Conservation (phyloP, 1,140 invertebrate species). For the Carcinoscorpius rotundicauda region DNA sequence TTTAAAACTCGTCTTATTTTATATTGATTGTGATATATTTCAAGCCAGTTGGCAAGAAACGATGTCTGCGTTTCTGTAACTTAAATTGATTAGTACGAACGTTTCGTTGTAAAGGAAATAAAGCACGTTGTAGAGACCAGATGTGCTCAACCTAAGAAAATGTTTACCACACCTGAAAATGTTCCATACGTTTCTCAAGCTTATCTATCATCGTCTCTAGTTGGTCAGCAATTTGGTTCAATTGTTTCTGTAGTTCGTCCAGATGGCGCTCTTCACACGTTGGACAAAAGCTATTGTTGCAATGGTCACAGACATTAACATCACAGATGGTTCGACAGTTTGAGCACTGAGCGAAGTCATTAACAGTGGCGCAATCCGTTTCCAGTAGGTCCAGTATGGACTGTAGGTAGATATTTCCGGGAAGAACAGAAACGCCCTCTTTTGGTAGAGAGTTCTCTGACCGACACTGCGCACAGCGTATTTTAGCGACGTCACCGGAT, state of each 20-base stretch:
- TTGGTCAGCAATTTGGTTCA: not conserved
- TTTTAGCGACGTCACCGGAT: not conserved
- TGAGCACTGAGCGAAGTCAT: not conserved
- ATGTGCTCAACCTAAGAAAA: no score
- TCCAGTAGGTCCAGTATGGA: slow-evolving; percentile 37
- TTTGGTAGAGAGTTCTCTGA: slow-evolving; percentile 13
- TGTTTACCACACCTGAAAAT: no score
- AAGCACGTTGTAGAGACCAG: no score
- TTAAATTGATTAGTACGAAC: no score
- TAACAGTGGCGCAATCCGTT: not conserved
- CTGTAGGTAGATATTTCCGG: slow-evolving; percentile 45
- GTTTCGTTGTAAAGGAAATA: no score
- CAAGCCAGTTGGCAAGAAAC: no score
- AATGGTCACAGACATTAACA: not conserved
- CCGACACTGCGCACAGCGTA: slow-evolving; percentile 23
- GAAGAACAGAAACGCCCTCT: slow-evolving; percentile 34
- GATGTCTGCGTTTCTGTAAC: no score
- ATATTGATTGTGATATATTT: no score
- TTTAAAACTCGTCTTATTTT: no score
- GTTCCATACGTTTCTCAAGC: no score
- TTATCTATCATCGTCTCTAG: not conserved
- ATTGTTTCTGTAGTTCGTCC: not conserved
- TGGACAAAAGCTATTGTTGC: not conserved
- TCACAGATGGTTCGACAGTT: not conserved
- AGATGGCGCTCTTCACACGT: not conserved